A percentile compares a stretch with the other conserved stretches of the same genome.
Evolutionary conservation across 1,140 invertebrate genomes (phyloP).

Genomic region (Lucilia sericata): DNA sequence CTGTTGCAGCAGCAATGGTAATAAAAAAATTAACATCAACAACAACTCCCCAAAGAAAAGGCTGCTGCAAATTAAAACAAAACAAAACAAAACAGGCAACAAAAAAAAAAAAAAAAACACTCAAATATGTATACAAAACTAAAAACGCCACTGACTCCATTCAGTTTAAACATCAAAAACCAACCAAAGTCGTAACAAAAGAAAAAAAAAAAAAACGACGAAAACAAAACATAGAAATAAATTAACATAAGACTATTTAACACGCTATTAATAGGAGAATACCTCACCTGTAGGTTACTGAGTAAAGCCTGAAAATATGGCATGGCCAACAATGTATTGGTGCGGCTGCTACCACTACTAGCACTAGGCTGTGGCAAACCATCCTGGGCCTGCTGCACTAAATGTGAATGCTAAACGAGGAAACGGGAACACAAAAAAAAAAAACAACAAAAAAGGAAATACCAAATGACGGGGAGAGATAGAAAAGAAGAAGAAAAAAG

Average conservation of each 20-base stretch:
- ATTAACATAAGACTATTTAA: slow-evolving; percentile 31
- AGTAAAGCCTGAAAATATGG: slow-evolving; percentile 78
- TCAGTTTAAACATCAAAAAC: slow-evolving; percentile 13
- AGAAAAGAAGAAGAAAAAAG: slow-evolving; percentile 6
- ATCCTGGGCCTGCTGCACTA: slow-evolving; percentile 48
- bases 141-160: slow-evolving; percentile 18
- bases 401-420: slow-evolving; percentile 46
- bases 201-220: too few relatives aligned
- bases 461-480: neutral
- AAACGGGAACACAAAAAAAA: slow-evolving; percentile 10
- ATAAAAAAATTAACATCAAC: neutral
- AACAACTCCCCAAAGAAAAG: slow-evolving; percentile 1
- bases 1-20: neutral
- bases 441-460: slow-evolving; percentile 18
- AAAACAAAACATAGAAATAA: slow-evolving; percentile 30
- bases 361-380: slow-evolving; percentile 65
- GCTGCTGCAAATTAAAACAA: neutral
- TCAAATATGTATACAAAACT: neutral
- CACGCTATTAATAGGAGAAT: slow-evolving; percentile 44
- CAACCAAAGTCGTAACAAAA: too few relatives aligned
- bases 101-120: slow-evolving; percentile 19
- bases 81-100: neutral
- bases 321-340: slow-evolving; percentile 69
- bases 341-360: slow-evolving; percentile 73
- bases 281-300: slow-evolving; percentile 80